These are phyloP conservation scores for Corythornis vintsioides DNA, from an alignment of 2,113 vertebrate species.

Conservation along the genomic window DNA sequence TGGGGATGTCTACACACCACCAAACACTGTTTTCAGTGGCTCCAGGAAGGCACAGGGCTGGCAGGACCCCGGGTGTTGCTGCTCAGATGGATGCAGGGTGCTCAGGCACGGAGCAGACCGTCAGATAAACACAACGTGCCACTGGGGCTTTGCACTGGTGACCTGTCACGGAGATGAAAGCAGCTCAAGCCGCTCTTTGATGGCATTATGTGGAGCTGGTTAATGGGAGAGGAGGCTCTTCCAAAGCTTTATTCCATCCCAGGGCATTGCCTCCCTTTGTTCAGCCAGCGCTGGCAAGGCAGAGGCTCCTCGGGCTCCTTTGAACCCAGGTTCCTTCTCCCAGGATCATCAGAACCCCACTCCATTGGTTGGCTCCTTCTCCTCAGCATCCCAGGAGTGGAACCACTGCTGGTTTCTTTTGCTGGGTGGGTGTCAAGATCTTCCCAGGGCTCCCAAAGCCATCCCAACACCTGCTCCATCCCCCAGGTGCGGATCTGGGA, in stretches of 20 bases:
- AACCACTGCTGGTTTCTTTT: neutral
- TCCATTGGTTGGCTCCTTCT: neutral
- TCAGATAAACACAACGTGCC: fast-evolving
- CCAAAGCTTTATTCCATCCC: neutral
- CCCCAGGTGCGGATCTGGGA: conserved; percentile 94
- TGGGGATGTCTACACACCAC: fast-evolving
- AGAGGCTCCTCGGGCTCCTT: neutral
- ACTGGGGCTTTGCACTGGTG: fast-evolving
- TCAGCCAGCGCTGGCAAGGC: too few relatives aligned
- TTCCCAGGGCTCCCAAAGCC: neutral
- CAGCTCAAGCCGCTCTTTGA: fast-evolving
- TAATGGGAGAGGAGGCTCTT: neutral
- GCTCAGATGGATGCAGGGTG: neutral
- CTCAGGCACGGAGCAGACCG: fast-evolving
- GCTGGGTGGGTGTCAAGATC: fast-evolving
- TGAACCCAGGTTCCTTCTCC: neutral
- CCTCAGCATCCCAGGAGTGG: neutral
- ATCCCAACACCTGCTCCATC: fast-evolving
- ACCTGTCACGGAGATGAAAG: neutral
- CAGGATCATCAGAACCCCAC: neutral
- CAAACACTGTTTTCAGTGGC: fast-evolving
- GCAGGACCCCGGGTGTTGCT: fast-evolving
- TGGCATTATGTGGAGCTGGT: too few relatives aligned
- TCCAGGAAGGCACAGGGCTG: neutral
- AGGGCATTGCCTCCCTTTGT: neutral